Evolutionary conservation across 1,140 invertebrate species (phyloP).

Genomic region (Galleria mellonella): DNA sequence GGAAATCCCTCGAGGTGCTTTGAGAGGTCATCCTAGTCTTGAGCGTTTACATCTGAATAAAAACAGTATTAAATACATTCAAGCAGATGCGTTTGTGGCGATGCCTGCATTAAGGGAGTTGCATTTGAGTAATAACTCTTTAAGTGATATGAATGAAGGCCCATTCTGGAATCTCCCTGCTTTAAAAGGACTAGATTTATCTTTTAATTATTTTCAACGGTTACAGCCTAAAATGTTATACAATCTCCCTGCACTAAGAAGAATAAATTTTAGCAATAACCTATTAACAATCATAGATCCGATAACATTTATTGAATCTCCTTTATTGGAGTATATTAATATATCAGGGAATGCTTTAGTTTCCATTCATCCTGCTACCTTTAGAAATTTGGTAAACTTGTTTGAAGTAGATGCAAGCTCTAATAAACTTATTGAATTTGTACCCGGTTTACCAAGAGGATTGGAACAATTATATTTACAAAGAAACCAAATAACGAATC

Average conservation of each 20-base stretch:
- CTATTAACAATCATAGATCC: conserved; percentile 81
- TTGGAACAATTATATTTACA: conserved; percentile 86
- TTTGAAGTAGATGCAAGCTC: conserved; percentile 86
- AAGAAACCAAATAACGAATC: conserved; percentile 81
- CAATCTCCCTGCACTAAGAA: conserved; percentile 83
- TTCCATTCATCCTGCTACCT: conserved; percentile 81
- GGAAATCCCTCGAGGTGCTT: conserved; percentile 82
- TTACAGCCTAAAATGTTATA: conserved; percentile 82
- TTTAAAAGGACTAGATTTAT: conserved; percentile 87
- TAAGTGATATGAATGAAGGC: conserved; percentile 77
- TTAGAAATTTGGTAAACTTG: conserved; percentile 82
- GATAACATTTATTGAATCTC: conserved; percentile 81
- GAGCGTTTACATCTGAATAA: conserved; percentile 87
- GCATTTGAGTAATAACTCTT: conserved; percentile 85
- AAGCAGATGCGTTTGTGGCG: conserved; percentile 83
- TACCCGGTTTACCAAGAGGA: conserved; percentile 82
- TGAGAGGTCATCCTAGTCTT: conserved; percentile 85
- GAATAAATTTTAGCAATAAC: conserved; percentile 88
- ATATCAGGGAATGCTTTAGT: conserved; percentile 83
- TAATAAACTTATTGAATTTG: conserved; percentile 82
- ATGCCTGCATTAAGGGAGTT: conserved; percentile 89
- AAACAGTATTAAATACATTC: conserved; percentile 83
- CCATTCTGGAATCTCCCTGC: conserved; percentile 88
- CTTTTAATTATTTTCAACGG: conserved; percentile 82
- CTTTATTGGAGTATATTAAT: conserved; percentile 85